phyloP scores from a whole-genome alignment of 2,888 invertebrate species.

The Encarsia formosa region DNA sequence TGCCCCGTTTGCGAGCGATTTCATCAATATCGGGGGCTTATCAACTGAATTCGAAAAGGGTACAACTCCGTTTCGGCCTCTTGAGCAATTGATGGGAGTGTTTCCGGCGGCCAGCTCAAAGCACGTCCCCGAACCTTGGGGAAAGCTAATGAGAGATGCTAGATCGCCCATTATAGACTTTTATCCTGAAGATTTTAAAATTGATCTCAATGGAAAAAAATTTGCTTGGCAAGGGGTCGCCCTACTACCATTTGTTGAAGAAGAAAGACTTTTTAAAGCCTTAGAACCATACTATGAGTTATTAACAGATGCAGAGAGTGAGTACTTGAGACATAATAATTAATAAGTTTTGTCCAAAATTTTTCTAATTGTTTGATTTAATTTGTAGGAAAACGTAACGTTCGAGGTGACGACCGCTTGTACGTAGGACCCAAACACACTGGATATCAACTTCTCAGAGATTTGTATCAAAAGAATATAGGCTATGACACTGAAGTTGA shows the following conservation, averaged over 20 bases:
- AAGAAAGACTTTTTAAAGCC: constrained; percentile 79
- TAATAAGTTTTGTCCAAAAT: not conserved
- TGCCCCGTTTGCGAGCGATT: constrained; percentile 99
- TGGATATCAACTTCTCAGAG: constrained; percentile 66
- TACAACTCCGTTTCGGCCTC: constrained; percentile 91
- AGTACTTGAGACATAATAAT: constrained; percentile 35
- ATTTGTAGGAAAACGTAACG: constrained; percentile 68
- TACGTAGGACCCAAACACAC: constrained; percentile 74
- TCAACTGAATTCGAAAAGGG: constrained; percentile 83
- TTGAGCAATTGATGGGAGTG: constrained; percentile 99
- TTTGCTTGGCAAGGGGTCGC: constrained; percentile 99
- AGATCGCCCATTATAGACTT: constrained; percentile 96
- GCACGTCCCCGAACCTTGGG: constrained; percentile 93
- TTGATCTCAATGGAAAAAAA: constrained; percentile 98
- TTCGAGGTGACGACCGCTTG: constrained; percentile 82
- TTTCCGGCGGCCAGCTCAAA: constrained; percentile 96
- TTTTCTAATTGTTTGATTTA: constrained; percentile 9
- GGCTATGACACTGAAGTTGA: constrained; percentile 57
- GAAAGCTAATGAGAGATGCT: constrained; percentile 84
- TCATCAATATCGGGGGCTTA: constrained; percentile 82
- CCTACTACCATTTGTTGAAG: constrained; percentile 95
- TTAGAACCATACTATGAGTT: constrained; percentile 74
- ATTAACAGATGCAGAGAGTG: constrained; percentile 80
- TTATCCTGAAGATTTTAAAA: constrained; percentile 96
- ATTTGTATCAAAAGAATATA: constrained; percentile 62